These are phyloP conservation scores for Tanypteryx hageni DNA, from an alignment of 2,888 invertebrate genomes.

Conservation along the genomic window DNA sequence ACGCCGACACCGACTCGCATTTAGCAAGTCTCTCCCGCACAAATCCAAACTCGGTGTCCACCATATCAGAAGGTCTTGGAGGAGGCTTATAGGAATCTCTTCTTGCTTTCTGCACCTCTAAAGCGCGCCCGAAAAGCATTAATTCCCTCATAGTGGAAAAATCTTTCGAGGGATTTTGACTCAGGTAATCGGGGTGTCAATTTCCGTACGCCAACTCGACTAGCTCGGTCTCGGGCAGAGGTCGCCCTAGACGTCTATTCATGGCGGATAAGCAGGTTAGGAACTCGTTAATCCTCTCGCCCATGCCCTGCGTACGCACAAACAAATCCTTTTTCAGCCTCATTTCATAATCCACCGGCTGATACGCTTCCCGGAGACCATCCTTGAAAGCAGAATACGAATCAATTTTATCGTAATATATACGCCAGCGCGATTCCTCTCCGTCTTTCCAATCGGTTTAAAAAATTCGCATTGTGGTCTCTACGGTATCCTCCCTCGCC, in stretches of 20 bases:
- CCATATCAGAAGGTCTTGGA: neutral
- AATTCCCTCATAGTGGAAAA: constrained; percentile 31
- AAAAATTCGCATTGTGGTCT: too few species aligned
- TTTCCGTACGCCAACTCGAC: constrained; percentile 3
- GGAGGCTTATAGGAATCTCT: neutral
- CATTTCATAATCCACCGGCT: too few species aligned
- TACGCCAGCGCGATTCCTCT: too few species aligned
- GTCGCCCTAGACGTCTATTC: neutral
- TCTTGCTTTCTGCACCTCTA: constrained; percentile 5
- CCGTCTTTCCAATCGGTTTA: too few species aligned
- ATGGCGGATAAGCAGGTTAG: constrained; percentile 1
- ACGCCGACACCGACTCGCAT: too few species aligned
- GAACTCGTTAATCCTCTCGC: constrained; percentile 4
- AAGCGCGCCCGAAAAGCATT: constrained; percentile 25
- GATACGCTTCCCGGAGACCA: too few species aligned
- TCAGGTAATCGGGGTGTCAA: constrained; percentile 9
- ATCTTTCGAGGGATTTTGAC: neutral
- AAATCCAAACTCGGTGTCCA: neutral
- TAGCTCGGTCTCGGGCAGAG: constrained; percentile 11
- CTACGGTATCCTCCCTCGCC: too few species aligned
- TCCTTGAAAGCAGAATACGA: too few species aligned
- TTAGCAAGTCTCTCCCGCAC: too few species aligned
- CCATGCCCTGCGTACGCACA: neutral
- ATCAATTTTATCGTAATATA: too few species aligned
- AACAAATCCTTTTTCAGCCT: too few species aligned